Base-by-base conservation (phyloP, 1,140 invertebrate genomes). In the Zelostemma sp. region DNA sequence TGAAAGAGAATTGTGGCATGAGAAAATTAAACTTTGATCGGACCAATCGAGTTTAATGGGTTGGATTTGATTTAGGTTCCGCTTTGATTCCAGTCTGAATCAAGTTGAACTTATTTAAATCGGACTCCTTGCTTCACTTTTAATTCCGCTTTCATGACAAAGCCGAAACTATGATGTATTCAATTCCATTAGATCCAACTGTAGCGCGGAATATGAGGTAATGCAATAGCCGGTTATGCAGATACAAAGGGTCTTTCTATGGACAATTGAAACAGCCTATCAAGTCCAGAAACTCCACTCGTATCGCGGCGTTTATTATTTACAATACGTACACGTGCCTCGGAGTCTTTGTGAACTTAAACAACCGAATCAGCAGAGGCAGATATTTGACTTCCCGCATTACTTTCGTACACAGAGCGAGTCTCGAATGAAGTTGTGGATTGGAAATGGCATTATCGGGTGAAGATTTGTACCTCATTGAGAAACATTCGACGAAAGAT, bases 221-320 rank as follows among this genome's bases (percentile, higher is more conserved):
- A 46, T 46, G 43, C 43, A 46, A 46, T 19, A 46, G 18, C 18
- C 17, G 6, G 21, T 19, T 46, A 12, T 46, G 17, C 12, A 19
- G 17, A 46, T 46, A 46, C 43, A 46, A 46, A 46, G 17, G 43
- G 18, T 46, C 43, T 46, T 46, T 46, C 43, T 46, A 19, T 46
- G 43, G 5, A 17, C 43, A 11, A 19, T 46, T 19, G 43, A 46
- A 46, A 19, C 18, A 46, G 43, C 17, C 18, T 19, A 46, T 46
- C 43, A n/a, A 19, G 18, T 21, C 1, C 16, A 46, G 43, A 46
- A 18, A 46, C 18, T 6, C 17, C 8, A 19, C 12, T 46, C 18
- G 18, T 17, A 9, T 6, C 3, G 9, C 6, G 43, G 8, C 18
- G 43, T 46, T 46, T 46, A 46, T 46, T 46, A 46, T 46, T 46